Evolutionary conservation across 2,797 vertebrate genomes (phyloP).

Genomic region (Silurus lanzhouensis): DNA sequence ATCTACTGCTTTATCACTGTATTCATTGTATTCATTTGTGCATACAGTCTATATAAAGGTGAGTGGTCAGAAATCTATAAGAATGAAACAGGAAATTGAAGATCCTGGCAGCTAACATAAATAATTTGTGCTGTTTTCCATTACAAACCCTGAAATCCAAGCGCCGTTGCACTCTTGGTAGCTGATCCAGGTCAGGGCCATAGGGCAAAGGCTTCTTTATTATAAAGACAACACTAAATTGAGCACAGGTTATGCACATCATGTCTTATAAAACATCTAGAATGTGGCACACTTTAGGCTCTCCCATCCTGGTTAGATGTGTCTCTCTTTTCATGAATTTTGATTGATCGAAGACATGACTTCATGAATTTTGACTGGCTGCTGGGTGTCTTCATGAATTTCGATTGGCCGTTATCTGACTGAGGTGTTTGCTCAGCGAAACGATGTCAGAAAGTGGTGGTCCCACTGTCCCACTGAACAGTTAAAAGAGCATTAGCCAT

Average conservation of each 20-base stretch:
- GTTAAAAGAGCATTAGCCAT: constrained; percentile 3
- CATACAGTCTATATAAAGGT: not conserved
- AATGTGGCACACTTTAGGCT: not conserved
- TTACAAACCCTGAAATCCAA: not conserved
- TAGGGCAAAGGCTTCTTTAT: constrained; percentile 8
- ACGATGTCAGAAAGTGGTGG: not conserved
- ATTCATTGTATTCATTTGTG: not conserved
- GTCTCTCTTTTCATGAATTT: constrained; percentile 41
- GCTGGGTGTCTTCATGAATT: constrained; percentile 30
- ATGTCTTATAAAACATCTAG: not conserved
- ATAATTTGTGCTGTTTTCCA: not conserved
- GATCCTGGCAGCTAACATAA: not conserved
- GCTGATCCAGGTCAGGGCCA: not conserved
- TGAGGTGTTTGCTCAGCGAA: constrained; percentile 14
- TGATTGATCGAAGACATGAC: constrained; percentile 17
- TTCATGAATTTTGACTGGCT: constrained; percentile 43
- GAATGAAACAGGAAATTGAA: not conserved
- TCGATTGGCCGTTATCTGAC: constrained; percentile 40
- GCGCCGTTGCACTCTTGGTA: not conserved
- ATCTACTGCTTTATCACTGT: not conserved
- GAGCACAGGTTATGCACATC: not conserved
- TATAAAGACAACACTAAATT: not conserved
- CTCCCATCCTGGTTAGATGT: not conserved
- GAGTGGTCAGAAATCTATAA: not conserved
- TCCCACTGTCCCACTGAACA: not conserved